Evolutionary conservation across 1,140 invertebrate species (phyloP).

Genomic region (Bombus turneri): DNA sequence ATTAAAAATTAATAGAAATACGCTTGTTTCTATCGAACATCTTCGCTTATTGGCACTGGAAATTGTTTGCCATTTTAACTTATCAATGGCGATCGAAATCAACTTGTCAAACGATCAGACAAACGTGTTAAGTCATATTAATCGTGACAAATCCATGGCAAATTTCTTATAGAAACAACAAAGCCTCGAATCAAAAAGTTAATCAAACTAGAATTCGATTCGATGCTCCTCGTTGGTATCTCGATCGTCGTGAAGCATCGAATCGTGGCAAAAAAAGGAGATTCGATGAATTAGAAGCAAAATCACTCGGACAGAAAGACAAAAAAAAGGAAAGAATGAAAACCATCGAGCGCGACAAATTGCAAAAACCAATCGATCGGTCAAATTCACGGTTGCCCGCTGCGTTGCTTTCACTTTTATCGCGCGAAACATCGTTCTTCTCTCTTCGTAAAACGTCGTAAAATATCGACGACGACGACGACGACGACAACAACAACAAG

Average conservation of each 20-base stretch:
- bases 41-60: not conserved
- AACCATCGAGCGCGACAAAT: not conserved
- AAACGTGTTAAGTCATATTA: not conserved
- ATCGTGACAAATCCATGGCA: not conserved
- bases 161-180: not conserved
- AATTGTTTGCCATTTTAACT: not conserved
- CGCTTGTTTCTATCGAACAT: not conserved
- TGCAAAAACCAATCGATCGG: constrained; percentile 19
- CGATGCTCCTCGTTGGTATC: not conserved
- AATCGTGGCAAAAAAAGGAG: not conserved
- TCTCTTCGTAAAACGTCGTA: not conserved
- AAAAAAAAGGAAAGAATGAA: not conserved
- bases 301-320: not conserved
- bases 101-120: not conserved
- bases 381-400: constrained; percentile 14
- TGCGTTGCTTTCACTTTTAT: constrained; percentile 39
- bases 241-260: not conserved
- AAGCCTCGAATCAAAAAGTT: not conserved
- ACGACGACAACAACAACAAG: too few species aligned
- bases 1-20: not conserved
- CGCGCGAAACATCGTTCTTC: constrained; percentile 6
- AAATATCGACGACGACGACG: not conserved
- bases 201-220: not conserved
- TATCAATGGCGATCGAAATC: not conserved
- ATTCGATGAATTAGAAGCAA: not conserved